These are phyloP conservation scores for Drosophila micromelanica DNA, from an alignment of 1,140 invertebrate genomes.

Conservation along the genomic window DNA sequence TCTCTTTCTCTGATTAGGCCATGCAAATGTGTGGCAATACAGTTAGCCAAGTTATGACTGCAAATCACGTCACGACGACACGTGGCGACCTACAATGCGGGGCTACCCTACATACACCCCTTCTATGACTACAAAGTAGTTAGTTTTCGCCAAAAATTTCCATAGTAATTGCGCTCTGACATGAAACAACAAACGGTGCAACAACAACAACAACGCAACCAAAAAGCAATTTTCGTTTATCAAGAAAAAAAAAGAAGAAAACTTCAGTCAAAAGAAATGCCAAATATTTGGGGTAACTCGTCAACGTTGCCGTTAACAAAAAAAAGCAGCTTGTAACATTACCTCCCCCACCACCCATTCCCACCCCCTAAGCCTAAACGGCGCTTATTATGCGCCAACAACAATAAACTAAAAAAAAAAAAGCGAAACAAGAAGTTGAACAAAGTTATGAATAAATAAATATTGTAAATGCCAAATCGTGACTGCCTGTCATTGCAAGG, in stretches of 20 bases:
- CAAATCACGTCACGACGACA: constrained; percentile 66
- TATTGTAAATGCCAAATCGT: constrained; percentile 79
- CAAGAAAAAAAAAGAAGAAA: constrained; percentile 19
- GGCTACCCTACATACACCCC: background rate
- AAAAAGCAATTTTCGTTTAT: constrained; percentile 23
- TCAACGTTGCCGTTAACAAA: constrained; percentile 34
- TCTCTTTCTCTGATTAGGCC: constrained; percentile 49
- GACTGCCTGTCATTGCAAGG: constrained; percentile 69
- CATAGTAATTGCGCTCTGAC: constrained; percentile 67
- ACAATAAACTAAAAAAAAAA: constrained; percentile 23
- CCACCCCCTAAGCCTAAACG: constrained; percentile 17
- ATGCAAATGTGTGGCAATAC: constrained; percentile 63
- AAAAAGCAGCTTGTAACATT: background rate
- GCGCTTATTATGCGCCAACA: constrained; percentile 50
- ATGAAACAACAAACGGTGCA: constrained; percentile 63
- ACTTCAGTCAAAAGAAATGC: constrained; percentile 31
- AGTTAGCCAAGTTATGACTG: constrained; percentile 69
- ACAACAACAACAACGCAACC: constrained; percentile 26
- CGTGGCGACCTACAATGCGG: constrained; percentile 57
- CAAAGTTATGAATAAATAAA: constrained; percentile 80
- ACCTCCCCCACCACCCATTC: background rate
- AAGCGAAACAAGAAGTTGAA: constrained; percentile 50
- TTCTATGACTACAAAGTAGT: constrained; percentile 33
- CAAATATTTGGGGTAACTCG: constrained; percentile 49
- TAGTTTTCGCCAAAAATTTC: constrained; percentile 56